Conservation (phyloP, 2,797 vertebrate species). For the Siniperca scherzeri region DNA sequence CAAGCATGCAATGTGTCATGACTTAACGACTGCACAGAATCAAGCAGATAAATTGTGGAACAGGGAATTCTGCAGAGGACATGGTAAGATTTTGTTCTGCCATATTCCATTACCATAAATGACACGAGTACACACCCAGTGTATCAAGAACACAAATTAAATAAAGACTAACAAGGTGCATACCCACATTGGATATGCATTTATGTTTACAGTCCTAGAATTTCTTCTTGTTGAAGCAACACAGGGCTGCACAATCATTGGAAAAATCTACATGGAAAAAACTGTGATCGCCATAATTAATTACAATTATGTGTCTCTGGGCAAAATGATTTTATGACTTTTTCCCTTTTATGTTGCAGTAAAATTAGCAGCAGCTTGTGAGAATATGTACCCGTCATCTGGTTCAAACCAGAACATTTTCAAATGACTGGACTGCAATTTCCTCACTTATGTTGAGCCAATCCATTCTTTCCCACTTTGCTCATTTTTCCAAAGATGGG, state of each 20-base stretch:
- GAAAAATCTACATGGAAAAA: background rate
- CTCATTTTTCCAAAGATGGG: background rate
- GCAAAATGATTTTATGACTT: background rate
- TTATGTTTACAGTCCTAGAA: background rate
- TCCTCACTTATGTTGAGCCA: slow-evolving; percentile 8
- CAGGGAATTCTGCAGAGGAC: slow-evolving; percentile 45
- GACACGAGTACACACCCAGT: slow-evolving; percentile 15
- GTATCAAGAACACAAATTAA: slow-evolving; percentile 7
- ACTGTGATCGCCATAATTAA: background rate
- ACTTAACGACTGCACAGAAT: slow-evolving; percentile 34
- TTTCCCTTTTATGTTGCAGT: background rate
- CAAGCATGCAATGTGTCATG: slow-evolving; percentile 49
- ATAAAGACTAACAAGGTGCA: slow-evolving; percentile 3
- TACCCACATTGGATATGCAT: background rate
- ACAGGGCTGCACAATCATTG: background rate
- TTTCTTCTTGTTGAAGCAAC: background rate
- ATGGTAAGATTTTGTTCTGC: slow-evolving; percentile 35
- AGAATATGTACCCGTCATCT: slow-evolving; percentile 10
- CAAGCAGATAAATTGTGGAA: slow-evolving; percentile 25
- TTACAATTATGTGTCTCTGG: slow-evolving; percentile 6
- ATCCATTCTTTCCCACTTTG: slow-evolving; percentile 11
- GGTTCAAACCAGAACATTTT: slow-evolving; percentile 11
- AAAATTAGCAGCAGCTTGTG: slow-evolving; percentile 13
- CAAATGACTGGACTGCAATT: slow-evolving; percentile 11
- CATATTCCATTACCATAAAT: slow-evolving; percentile 35